Evolutionary conservation across 2,113 vertebrate species (phyloP).

Genomic region (Dascyllus trimaculatus): DNA sequence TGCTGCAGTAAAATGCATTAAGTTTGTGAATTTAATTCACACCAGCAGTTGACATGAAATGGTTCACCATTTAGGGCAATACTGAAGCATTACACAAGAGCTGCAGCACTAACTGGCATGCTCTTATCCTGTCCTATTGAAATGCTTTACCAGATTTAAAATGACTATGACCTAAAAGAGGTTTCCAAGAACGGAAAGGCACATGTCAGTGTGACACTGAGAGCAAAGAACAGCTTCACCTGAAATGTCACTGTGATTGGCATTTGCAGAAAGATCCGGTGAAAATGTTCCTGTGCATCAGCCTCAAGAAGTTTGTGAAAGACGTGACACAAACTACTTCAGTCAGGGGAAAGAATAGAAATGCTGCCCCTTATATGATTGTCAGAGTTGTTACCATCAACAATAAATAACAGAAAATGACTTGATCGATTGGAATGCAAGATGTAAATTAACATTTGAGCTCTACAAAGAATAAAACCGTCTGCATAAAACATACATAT

Average conservation of each 20-base stretch:
- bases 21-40: conserved; percentile 35
- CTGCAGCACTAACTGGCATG: background rate
- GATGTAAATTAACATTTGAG: conserved; percentile 26
- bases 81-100: conserved; percentile 24
- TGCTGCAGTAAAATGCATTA: conserved; percentile 29
- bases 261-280: conserved; percentile 33
- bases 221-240: conserved; percentile 4
- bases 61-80: conserved; percentile 11
- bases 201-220: conserved; percentile 44
- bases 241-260: conserved; percentile 41
- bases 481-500: conserved; percentile 40
- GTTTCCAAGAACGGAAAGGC: conserved; percentile 57
- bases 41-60: conserved; percentile 36
- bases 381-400: conserved; percentile 66
- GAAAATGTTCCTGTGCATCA: conserved; percentile 6
- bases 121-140: conserved; percentile 4
- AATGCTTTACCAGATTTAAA: conserved; percentile 33
- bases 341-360: conserved; percentile 1
- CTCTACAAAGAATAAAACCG: conserved; percentile 29
- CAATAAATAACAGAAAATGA: conserved; percentile 80
- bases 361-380: conserved; percentile 65
- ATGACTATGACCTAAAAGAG: background rate
- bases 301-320: conserved; percentile 10
- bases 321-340: conserved; percentile 34
- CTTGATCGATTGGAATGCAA: conserved; percentile 52